Base-by-base conservation (phyloP, 2,797 vertebrate species). In the Synanceia verrucosa region DNA sequence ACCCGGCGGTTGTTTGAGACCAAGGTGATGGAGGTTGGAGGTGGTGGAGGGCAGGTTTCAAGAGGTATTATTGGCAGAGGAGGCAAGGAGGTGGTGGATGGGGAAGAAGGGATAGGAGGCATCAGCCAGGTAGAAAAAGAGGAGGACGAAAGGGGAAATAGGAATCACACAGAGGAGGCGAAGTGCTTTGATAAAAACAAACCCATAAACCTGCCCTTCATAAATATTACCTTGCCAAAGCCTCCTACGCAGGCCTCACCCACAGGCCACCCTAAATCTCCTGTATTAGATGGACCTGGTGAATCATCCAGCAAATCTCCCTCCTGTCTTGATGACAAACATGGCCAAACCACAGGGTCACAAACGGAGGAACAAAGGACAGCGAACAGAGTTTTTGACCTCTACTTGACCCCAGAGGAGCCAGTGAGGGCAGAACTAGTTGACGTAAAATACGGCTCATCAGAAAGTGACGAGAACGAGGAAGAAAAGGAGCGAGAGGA, bases 1-100 rank as follows among this genome's bases (percentile, higher is more conserved):
- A 94, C 96, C 12, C 94, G 96, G 50, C 96, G 91, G 86, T 88
- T 98, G 19, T 98, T 98, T 26, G 96, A 98, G 84, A 94, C 92
- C 52, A 96, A 94, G 74, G 87, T 93, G 70, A 93, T 91, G 47
- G 93, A 92, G 19, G 66, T 65, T 21, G 84, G 68, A 16, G 48
- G 61, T 11, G 33, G 24, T 31, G 78, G 72, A 29, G 74, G 68
- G 3, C 77, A 73, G 29, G 16, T 62, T 65, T 75, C 24, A 8
- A 89, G 81, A 72, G n/a, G 71, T 39, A 9, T 56, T 10, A 41
- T 31, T 19, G 19, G 43, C 66, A 88, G 53, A 46, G 84, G 53
- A 63, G 65, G 43, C 70, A 90, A 73, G 44, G 80, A 62, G 7
- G 18, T 34, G 47, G 39, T 52, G 21, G 79, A 75, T 47, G 61